Conservation (phyloP, 2,113 vertebrate genomes). For the Onychostruthus taczanowskii region DNA sequence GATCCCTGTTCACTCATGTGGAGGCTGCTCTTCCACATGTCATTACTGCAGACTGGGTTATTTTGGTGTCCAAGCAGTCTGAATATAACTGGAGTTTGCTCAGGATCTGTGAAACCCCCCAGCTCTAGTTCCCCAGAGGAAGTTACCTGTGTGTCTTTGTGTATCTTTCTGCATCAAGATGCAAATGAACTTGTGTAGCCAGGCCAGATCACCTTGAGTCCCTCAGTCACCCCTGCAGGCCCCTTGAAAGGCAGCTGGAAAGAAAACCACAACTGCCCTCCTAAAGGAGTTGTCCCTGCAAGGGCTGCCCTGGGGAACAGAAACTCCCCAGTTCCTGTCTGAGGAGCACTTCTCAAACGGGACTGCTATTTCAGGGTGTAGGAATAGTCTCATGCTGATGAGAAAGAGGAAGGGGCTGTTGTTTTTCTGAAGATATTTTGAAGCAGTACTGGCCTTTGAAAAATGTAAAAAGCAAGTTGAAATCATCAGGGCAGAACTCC, state of each 20-base stretch:
- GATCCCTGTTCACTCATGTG: neutral
- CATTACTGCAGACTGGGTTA: neutral
- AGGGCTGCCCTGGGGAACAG: neutral
- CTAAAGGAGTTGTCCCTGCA: neutral
- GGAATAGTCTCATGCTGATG: neutral
- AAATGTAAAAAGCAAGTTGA: neutral
- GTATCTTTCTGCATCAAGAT: neutral
- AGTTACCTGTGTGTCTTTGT: neutral
- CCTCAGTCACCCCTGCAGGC: neutral
- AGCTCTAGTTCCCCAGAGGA: neutral
- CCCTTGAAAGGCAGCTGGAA: neutral
- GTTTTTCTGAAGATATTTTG: conserved; percentile 10
- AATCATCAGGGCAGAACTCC: neutral
- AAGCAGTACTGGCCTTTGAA: neutral
- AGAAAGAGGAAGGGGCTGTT: conserved; percentile 22
- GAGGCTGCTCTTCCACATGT: neutral
- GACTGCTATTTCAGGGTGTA: neutral
- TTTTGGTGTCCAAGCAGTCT: neutral
- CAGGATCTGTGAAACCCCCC: neutral
- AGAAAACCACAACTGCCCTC: neutral
- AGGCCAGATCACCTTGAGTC: neutral
- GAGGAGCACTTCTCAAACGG: neutral
- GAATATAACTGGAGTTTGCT: neutral
- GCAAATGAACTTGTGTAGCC: neutral
- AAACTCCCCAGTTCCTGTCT: neutral